phyloP scores from a whole-genome alignment of 2,888 invertebrate species.

The Trissolcus brochymenae region DNA sequence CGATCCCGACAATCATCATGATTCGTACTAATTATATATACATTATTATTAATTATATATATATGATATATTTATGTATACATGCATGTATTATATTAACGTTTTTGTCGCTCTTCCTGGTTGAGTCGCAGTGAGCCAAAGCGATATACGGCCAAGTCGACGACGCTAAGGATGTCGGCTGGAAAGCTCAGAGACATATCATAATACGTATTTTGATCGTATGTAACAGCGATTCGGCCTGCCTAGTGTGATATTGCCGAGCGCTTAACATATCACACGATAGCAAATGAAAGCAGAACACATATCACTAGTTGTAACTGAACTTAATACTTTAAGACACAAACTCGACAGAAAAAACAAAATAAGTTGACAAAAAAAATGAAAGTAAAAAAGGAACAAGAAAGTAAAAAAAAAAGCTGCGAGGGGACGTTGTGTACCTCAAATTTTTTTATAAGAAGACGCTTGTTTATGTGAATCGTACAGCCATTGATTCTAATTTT shows the following conservation, averaged over 20 bases:
- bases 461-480: constrained; percentile 28
- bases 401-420: not conserved
- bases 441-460: constrained; percentile 39
- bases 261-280: constrained; percentile 52
- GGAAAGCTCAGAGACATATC: constrained; percentile 48
- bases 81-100: constrained; percentile 43
- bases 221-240: constrained; percentile 49
- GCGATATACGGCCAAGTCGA: constrained; percentile 34
- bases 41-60: constrained; percentile 43
- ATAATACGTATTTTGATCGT: constrained; percentile 46
- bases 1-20: constrained; percentile 58
- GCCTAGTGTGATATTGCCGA: constrained; percentile 57
- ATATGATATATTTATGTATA: constrained; percentile 51
- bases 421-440: constrained; percentile 29
- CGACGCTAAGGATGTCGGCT: constrained; percentile 36
- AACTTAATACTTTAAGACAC: constrained; percentile 22
- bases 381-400: constrained; percentile 7
- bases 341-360: constrained; percentile 14
- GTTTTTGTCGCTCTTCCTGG: constrained; percentile 49
- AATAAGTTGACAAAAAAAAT: not conserved
- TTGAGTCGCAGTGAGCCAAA: constrained; percentile 35
- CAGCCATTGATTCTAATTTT: not conserved
- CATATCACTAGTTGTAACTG: constrained; percentile 55
- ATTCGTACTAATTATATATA: constrained; percentile 41
- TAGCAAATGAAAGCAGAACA: constrained; percentile 40